Base-by-base conservation (phyloP, 1,140 invertebrate species). In the Babylonia areolata region DNA sequence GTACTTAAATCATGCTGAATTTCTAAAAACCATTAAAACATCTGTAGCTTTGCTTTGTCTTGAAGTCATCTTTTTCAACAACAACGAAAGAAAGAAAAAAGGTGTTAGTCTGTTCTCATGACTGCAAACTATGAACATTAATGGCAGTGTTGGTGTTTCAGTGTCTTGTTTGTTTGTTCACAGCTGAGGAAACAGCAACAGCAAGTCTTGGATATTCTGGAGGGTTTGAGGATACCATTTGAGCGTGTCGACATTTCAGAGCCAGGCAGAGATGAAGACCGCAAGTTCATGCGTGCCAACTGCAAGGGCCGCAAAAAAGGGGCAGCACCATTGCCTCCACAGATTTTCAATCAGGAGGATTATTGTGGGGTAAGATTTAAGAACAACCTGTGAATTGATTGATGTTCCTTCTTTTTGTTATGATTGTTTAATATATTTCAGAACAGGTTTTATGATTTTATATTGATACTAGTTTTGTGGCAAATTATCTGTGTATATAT, bases 171-270 rank as follows among this genome's bases (percentile, higher is more conserved):
- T 81, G 11, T 81, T 85, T 88, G 85, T 85, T 95, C 95, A 69
- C 93, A 99, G 98, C 97, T 99, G 46, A 98, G 98, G 94, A 99
- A 99, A 93, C 95, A 97, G 90, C 98, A 99, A 93, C 97, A 98
- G 93, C 96, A 97, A 86, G 97, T 99, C 35, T 94, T 97, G 85
- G 97, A 98, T 96, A 98, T 98, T 92, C 95, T 99, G 89, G 97
- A 98, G 91, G 97, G 97, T 90, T 97, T 97, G 95, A 96, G 96
- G 94, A 97, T 99, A 90, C 95, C 96, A 87, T 98, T 97, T 94
- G 96, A 98, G 94, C 95, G 96, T 31, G 96, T 99, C 89, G 98
- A 99, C 94, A 98, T 99, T 91, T 97, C 98, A 58, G 97, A 98
- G 94, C 97, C 98, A 33, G 97, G 96, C 54, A 96, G 96, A 93